These are phyloP conservation scores for Amphipoea lucens DNA, from an alignment of 2,888 invertebrate genomes.

Conservation along the genomic window DNA sequence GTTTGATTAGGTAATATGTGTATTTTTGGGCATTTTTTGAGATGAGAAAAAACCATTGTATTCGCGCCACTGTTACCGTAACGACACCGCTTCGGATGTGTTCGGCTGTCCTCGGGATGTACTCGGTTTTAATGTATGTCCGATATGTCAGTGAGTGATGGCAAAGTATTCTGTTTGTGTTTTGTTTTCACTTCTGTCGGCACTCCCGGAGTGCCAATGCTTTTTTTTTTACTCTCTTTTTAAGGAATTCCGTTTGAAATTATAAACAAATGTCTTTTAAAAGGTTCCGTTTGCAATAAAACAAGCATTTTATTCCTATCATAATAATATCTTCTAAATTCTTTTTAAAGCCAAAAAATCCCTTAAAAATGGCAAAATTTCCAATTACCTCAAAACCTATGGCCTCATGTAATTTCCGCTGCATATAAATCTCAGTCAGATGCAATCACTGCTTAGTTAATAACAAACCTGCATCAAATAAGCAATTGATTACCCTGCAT, in stretches of 20 bases:
- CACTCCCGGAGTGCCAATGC: too few relatives aligned
- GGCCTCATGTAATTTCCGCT: not conserved
- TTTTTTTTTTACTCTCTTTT: not conserved
- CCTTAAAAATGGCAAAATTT: not conserved
- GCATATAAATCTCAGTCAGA: not conserved
- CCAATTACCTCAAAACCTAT: not conserved
- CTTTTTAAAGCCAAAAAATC: not conserved
- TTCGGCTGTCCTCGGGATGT: too few relatives aligned
- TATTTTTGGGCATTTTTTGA: too few relatives aligned
- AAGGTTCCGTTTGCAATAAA: not conserved
- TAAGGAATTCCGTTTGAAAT: not conserved
- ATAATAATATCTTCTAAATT: not conserved
- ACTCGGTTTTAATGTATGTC: too few relatives aligned
- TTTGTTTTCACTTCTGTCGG: too few relatives aligned
- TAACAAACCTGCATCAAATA: slow-evolving; percentile 28
- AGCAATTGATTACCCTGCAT: slow-evolving; percentile 67
- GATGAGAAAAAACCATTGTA: too few relatives aligned
- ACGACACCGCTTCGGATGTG: too few relatives aligned
- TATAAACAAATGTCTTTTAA: not conserved
- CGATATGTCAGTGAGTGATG: too few relatives aligned
- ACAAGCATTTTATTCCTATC: not conserved
- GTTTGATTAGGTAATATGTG: not conserved
- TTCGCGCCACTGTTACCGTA: too few relatives aligned
- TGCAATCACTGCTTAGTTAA: slow-evolving; percentile 12
- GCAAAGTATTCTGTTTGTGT: too few relatives aligned